Evolutionary conservation across 2,888 invertebrate species (phyloP), one percentile per base, ranked within the genome.

Genomic region (Thumatha senex): DNA sequence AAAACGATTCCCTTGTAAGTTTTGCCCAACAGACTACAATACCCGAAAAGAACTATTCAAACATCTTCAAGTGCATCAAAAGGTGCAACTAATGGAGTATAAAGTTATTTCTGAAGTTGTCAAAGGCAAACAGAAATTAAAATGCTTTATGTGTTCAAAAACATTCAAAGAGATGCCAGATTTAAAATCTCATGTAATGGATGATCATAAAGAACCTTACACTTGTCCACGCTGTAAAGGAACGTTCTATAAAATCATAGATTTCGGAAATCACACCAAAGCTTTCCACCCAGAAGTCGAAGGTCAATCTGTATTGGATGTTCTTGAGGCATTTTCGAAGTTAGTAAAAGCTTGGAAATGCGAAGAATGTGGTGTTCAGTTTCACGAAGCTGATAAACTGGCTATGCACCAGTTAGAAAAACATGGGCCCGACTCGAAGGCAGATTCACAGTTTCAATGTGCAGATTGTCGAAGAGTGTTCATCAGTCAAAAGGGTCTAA

Each of bases 301-400:
- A 63, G 85, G 85, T 0, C 82, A 87, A 43, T 84, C 86, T 0
- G 87, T 90, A 1, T 58, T 91, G 34, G 84, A 89, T 48, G 88
- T 89, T 1, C 61, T 91, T 0, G 86, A 89, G 71, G 89, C 90
- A 0, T 89, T 89, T 49, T 86, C 88, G 0, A 84, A 82, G 55
- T 57, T 91, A 33, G 83, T 88, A 0, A 80, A 86, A 58, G 88
- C 88, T n/a, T 91, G 91, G 91, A 91, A 89, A 58, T 91, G 91
- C 43, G 87, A 89, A n/a, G 88, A 86, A 40, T 91, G 91, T 41
- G 82, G 82, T 0, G 46, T 84, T 9, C 90, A 91, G 51, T 90
- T 90, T 43, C 82, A 87, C 12, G 86, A 89, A 56, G 86, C 89
- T 0, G 89, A 90, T 40, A 89, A 89, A 55, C 63, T 91, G 9